Conservation (phyloP, 2,113 vertebrate genomes). For the Mus musculus region DNA sequence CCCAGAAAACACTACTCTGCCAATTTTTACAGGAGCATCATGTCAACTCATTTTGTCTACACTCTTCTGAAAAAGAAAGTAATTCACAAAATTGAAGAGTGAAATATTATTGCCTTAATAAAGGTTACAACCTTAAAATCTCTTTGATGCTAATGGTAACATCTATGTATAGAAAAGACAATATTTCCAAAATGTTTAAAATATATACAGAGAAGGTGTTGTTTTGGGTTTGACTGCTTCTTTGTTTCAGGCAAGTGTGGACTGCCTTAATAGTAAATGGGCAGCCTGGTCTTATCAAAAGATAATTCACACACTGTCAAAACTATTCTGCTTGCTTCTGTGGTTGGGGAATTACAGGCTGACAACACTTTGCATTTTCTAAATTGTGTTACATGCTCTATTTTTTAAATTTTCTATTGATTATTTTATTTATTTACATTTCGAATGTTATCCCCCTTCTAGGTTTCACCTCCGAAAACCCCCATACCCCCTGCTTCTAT, state of each 20-base stretch:
- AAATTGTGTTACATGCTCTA: neutral
- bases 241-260: neutral
- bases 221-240: neutral
- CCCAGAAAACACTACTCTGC: neutral
- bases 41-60: neutral
- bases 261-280: neutral
- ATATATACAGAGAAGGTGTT: neutral
- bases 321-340: neutral
- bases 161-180: neutral
- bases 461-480: no score
- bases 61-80: neutral
- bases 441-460: no score
- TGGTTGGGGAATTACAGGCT: neutral
- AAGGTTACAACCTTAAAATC: neutral
- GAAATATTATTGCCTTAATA: neutral
- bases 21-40: neutral
- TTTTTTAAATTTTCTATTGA: neutral
- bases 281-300: neutral
- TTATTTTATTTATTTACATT: no score
- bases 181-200: neutral
- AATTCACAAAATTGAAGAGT: neutral
- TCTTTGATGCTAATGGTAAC: neutral
- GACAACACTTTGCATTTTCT: neutral
- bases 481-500: no score
- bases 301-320: neutral